Evolutionary conservation across 2,113 vertebrate species (phyloP), one percentile per base, ranked within the genome.

Genomic region (Globicephala melas): DNA sequence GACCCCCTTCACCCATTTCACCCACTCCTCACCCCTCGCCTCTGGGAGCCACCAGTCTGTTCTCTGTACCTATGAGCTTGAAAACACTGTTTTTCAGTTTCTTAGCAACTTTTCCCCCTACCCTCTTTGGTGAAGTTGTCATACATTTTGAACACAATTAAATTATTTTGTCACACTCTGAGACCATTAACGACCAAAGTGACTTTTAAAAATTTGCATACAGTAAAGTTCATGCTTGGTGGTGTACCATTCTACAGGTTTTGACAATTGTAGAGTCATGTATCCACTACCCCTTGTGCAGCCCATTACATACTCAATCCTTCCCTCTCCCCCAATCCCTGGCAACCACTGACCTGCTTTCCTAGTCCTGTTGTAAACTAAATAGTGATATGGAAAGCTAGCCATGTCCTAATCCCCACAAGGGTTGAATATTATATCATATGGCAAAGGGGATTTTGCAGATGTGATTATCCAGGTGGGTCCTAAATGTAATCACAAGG

Each of bases 351-450:
- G 50, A 58, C 76, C 28, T 86, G 47, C 76, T 93, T 91, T 80
- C 73, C 26, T 53, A 53, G 12, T 92, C 73, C 50, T 89, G 23
- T 94, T 70, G 44, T 92, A 85, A 50, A 86, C 41, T 38, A 17
- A 89, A 68, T 85, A 88, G 92, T 31, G 36, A 79, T 53, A 38
- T 36, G 15, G 41, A 89, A 88, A 97, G 68, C 82, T 70, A 94
- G 31, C 79, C 41, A 71, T n/a, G 44, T 50, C 55, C 41, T 92
- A 60, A 85, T 94, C 28, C 44, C 44, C 18, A 8, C 60, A 90
- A 90, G 38, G 5, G 20, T 14, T 36, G 17, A 88, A 95, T 71
- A 15, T 58, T 77, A 38, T 41, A 31, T 81, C 50, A 70, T 47
- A 89, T 13, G 50, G 62, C 84, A 94, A 90, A 86, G 85, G 36